Base-by-base conservation (phyloP, 2,888 invertebrate species). In the Didymodactylos carnosus region DNA sequence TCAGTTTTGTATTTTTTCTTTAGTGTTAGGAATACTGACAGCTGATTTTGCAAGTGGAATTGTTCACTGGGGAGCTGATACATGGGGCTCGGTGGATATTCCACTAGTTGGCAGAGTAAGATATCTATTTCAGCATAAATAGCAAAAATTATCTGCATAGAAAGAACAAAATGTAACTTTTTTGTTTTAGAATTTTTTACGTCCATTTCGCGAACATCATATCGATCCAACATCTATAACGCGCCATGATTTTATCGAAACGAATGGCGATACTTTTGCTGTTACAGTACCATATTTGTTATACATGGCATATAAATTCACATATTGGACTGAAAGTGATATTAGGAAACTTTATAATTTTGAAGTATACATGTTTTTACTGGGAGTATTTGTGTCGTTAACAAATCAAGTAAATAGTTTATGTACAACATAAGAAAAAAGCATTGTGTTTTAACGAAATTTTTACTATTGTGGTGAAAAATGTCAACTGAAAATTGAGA, bases 141-240 rank as follows among this genome's bases (percentile, higher is more conserved):
- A 27, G 14, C 70, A 11, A 71, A 70, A 71, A n/a, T 72, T 14
- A 23, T 25, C 53, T 71, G 19, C 49, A 16, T 16, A 23, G n/a
- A 14, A 14, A 25, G n/a, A n/a, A n/a, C 23, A 46, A n/a, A n/a
- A 19, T 70, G 19, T 43, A 14, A 72, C 71, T 73, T 27, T n/a
- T 72, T 76, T 76, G 77, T 86, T 85, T 51, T 86, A 94, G 93
- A 91, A 92, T 84, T 94, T 97, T 82, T 86, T 97, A 79, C 89
- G 97, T 79, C 94, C 97, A 76, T 98, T 98, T 85, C 90, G 97
- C 76, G 95, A 98, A 83, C 97, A 97, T 85, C 97, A 97, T 84
- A 92, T 97, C 80, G 95, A 97, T 85, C 97, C 97, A 8, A 97
- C 95, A 35, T 93, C 95, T 76, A 98, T 98, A 81, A 95, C 95